Evolutionary conservation across 2,797 vertebrate species (phyloP).

Genomic region (Trachurus trachurus): DNA sequence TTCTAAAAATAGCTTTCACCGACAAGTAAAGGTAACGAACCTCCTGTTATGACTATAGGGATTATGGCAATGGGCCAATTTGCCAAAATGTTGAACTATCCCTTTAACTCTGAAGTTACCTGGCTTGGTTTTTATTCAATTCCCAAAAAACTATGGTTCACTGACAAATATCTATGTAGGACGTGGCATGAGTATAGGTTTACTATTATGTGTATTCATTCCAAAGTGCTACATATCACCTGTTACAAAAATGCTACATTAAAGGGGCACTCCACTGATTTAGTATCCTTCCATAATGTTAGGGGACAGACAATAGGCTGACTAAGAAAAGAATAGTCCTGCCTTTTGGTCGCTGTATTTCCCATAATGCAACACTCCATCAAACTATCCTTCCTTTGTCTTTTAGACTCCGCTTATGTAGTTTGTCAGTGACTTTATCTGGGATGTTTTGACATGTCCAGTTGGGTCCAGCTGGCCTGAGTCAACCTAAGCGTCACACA

Average conservation of each 20-base stretch:
- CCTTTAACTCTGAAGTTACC: too few relatives aligned
- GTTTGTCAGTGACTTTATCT: too few relatives aligned
- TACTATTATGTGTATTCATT: conserved; percentile 11
- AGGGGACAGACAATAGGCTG: not conserved
- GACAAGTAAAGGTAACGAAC: too few relatives aligned
- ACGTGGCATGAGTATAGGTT: not conserved
- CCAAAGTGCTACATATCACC: not conserved
- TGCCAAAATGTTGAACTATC: too few relatives aligned
- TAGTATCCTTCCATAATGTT: not conserved
- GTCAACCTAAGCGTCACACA: too few relatives aligned
- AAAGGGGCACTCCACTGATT: not conserved
- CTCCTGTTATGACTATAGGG: too few relatives aligned
- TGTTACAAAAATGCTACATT: not conserved
- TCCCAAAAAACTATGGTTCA: not conserved
- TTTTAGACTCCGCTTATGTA: not conserved
- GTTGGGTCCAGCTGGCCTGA: too few relatives aligned
- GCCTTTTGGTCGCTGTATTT: not conserved
- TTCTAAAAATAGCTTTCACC: too few relatives aligned
- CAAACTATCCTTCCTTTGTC: not conserved
- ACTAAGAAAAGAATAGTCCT: not conserved
- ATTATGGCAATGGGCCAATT: too few relatives aligned
- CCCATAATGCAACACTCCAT: not conserved
- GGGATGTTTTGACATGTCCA: too few relatives aligned
- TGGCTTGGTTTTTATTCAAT: too few relatives aligned
- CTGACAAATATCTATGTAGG: not conserved